Conservation (phyloP, 1,140 invertebrate genomes). For the Achroia grisella region DNA sequence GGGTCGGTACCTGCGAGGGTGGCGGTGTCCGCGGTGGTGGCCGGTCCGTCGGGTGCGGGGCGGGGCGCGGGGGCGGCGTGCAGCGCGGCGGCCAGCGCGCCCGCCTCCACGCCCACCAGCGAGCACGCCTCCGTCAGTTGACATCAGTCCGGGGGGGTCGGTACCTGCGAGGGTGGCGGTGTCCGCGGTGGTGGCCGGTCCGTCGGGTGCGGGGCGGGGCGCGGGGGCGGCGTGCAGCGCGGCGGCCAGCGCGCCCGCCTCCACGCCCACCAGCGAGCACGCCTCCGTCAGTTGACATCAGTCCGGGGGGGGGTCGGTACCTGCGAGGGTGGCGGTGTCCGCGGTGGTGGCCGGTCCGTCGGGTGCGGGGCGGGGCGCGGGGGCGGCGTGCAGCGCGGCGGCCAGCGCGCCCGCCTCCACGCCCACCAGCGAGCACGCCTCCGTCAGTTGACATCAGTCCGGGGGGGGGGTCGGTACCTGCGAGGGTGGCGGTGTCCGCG, state of each 20-base stretch:
- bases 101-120: conserved; percentile 53
- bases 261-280: conserved; percentile 57
- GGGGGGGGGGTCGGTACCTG: too few species aligned
- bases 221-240: conserved; percentile 35
- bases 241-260: conserved; percentile 36
- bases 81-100: conserved; percentile 40
- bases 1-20: too few species aligned
- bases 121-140: conserved; percentile 54
- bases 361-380: conserved; percentile 18
- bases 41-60: too few species aligned
- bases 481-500: too few species aligned
- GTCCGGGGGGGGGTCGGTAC: too few species aligned
- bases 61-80: conserved; percentile 27
- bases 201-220: conserved; percentile 23
- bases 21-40: too few species aligned
- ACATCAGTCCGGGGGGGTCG: too few species aligned
- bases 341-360: too few species aligned
- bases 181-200: too few species aligned
- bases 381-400: conserved; percentile 37
- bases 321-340: too few species aligned
- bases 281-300: conserved; percentile 53
- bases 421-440: conserved; percentile 59
- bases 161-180: too few species aligned
- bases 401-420: conserved; percentile 46
- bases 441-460: too few species aligned